Conservation (phyloP, 2,797 vertebrate species). For the Kryptopterus vitreolus region DNA sequence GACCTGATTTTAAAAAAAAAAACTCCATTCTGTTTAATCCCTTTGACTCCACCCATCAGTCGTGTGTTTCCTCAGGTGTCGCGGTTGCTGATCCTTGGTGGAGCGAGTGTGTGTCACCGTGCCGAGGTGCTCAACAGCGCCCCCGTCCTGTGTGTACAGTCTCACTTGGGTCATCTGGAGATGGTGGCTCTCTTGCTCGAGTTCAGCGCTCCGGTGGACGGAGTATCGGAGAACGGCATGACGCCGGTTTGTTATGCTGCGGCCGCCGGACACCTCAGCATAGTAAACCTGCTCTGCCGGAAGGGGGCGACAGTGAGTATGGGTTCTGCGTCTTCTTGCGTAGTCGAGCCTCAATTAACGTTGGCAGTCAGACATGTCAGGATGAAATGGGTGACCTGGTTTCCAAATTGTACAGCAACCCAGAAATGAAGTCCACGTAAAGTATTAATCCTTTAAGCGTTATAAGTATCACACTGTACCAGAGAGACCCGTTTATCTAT, state of each 20-base stretch:
- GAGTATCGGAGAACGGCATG: constrained; percentile 84
- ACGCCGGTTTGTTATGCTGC: constrained; percentile 89
- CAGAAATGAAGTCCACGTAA: not conserved
- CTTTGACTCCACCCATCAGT: not conserved
- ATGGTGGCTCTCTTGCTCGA: constrained; percentile 88
- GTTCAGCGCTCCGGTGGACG: constrained; percentile 84
- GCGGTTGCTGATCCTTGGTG: constrained; percentile 91
- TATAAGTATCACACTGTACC: constrained; percentile 1
- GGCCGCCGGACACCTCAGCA: constrained; percentile 81
- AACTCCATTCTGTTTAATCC: too few relatives aligned
- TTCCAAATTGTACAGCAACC: constrained; percentile 3
- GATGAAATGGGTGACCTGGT: not conserved
- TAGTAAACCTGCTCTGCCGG: constrained; percentile 86
- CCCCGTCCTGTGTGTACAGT: constrained; percentile 89
- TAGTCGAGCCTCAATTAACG: not conserved
- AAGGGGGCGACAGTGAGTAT: constrained; percentile 87
- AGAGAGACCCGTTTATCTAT: not conserved
- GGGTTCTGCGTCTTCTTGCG: not conserved
- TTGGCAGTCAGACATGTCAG: not conserved
- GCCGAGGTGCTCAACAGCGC: constrained; percentile 93
- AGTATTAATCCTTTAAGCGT: not conserved
- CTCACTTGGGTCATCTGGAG: constrained; percentile 92
- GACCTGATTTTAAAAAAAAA: too few relatives aligned
- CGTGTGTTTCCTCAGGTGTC: constrained; percentile 80
- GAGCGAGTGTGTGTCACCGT: constrained; percentile 90